Percentiles rank a stretch among this genome's conserved stretches.
Conservation (phyloP, 2,888 invertebrate species). For the Drosophila melanosoma region DNA sequence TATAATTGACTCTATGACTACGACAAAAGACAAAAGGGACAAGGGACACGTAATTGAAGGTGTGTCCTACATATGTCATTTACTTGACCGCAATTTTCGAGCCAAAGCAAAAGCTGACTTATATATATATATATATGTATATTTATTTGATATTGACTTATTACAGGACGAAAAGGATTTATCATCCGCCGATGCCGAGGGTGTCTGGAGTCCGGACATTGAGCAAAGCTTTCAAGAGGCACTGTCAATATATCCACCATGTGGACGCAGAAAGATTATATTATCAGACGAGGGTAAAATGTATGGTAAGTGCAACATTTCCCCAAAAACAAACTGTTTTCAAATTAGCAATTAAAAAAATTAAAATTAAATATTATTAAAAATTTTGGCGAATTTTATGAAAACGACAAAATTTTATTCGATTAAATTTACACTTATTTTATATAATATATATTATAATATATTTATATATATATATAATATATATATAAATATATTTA, state of each 20-base stretch:
- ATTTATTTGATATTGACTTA: not conserved
- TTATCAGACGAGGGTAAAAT: conserved; percentile 99
- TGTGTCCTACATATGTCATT: not conserved
- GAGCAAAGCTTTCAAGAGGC: conserved; percentile 99
- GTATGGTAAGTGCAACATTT: conserved; percentile 94
- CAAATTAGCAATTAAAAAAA: not conserved
- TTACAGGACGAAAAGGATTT: conserved; percentile 93
- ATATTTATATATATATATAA: no score
- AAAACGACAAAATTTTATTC: not conserved
- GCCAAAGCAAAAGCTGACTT: not conserved
- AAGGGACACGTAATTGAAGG: not conserved
- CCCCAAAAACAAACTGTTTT: not conserved
- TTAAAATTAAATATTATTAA: not conserved
- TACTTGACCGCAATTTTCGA: not conserved
- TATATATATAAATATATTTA: not conserved
- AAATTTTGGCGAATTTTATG: not conserved
- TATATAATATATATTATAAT: no score
- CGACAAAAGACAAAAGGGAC: not conserved
- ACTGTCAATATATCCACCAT: conserved; percentile 99
- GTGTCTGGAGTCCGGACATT: conserved; percentile 99
- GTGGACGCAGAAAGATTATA: conserved; percentile 99
- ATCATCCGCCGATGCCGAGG: conserved; percentile 99
- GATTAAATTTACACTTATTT: not conserved
- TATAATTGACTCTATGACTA: conserved; percentile 1
- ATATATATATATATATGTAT: not conserved